Evolutionary conservation across 2,888 invertebrate species (phyloP).

Genomic region (Tromatobia lineatoria): DNA sequence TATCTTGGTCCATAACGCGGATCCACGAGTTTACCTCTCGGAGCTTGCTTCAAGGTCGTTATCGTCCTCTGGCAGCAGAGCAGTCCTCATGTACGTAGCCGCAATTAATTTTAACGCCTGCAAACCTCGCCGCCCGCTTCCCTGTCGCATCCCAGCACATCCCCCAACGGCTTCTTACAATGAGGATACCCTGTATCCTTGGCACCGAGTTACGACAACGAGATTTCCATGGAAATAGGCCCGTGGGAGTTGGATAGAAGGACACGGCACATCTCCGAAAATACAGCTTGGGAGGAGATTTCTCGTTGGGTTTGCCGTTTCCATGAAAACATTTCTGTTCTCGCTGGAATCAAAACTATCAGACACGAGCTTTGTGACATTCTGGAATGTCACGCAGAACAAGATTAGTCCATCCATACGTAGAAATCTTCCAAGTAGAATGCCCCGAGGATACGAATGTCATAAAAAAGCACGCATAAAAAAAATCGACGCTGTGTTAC

Average conservation of each 20-base stretch:
- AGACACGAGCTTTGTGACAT: background rate
- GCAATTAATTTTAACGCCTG: constrained; percentile 72
- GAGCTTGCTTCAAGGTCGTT: constrained; percentile 70
- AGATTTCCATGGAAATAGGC: constrained; percentile 62
- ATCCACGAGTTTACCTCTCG: constrained; percentile 33
- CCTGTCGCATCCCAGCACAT: constrained; percentile 17
- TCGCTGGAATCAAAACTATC: background rate
- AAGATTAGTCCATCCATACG: background rate
- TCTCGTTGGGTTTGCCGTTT: background rate
- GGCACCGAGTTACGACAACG: constrained; percentile 48
- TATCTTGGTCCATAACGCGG: constrained; percentile 53
- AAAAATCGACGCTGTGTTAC: too few species aligned
- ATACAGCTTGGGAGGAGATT: constrained; percentile 6
- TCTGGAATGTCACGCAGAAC: background rate
- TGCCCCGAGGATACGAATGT: too few species aligned
- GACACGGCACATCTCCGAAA: constrained; percentile 23
- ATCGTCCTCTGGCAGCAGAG: constrained; percentile 64
- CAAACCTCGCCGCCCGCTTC: constrained; percentile 50
- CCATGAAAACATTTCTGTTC: background rate
- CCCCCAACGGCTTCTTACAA: constrained; percentile 56
- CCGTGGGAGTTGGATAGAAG: constrained; percentile 33
- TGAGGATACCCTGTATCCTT: constrained; percentile 44
- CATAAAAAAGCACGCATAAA: too few species aligned
- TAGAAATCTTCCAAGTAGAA: too few species aligned
- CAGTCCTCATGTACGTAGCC: constrained; percentile 65